Base-by-base conservation (phyloP, 2,888 invertebrate species). In the Agrypnus murinus region DNA sequence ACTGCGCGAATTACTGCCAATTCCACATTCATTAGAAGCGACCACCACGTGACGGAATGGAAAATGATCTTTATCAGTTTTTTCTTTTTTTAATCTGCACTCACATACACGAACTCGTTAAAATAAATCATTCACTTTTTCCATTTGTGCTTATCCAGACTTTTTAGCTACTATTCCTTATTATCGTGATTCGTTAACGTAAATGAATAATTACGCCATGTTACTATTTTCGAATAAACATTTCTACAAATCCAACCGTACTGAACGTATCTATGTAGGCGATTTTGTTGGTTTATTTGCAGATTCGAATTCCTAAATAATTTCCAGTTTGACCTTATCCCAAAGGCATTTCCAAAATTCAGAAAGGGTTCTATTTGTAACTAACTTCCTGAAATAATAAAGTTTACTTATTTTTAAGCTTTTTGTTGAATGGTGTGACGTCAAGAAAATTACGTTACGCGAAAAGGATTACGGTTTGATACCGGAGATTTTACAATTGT, bases 1-100 rank as follows among this genome's bases (percentile, higher is more conserved):
- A 65, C 65, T 65, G 58, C 53, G 57, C 65, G 65, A 65, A 65
- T 65, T 65, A 65, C 65, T 45, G 58, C 62, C 62, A 68, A 68
- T 62, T 68, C 67, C 68, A 68, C 68, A 63, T 63, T 68, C 68
- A 68, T 68, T 62, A 68, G 45, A 43, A 40, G 40, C 32, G 17
- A 38, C 6, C 63, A 46, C 55, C 68, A 63, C 65, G 65, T 65
- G 65, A 65, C 36, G 43, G 15, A 31, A 64, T 25, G 60, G 46
- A 60, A 43, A 40, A 58, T 25, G 46, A 46, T 58, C 25, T 40
- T 15, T 40, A 40, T 40, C 58, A 34, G 8, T 58, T 58, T 58
- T 58, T 40, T 58, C 3, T 40, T 6, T 45, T 45, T 45, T 45
- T 45, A 3, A 14, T 7, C 15, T 25, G 25, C 25, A 45, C 7